Evolutionary conservation across 2,113 vertebrate species (phyloP), one percentile per base, ranked within the genome.

Genomic region (Psittacara wagleri): DNA sequence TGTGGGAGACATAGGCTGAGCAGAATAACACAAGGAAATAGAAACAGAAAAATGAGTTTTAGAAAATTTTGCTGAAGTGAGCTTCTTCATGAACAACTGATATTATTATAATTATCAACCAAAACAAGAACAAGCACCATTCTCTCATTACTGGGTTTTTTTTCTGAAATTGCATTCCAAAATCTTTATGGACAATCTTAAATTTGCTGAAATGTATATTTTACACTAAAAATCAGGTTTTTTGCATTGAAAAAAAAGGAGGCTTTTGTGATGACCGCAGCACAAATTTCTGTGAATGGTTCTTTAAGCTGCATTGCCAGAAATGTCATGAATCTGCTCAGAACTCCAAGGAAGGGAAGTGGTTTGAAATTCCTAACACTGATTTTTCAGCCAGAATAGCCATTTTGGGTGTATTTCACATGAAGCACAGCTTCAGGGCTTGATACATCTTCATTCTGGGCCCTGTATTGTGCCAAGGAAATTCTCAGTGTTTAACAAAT

Each of bases 301-400:
- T 88, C 67, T 96, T 90, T 69, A 92, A 82, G 41, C 69, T 72
- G 17, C 59, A 24, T 76, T 90, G 90, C 92, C 94, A 96, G 95
- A 94, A 94, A 94, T 90, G 88, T 96, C 90, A 91, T 73, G 83
- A 88, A 94, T 90, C 83, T 10, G 4, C 49, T 69, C 72, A 86
- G 92, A 96, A 88, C 90, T 93, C 86, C 37, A 37, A 94, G 57
- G 49, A 94, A 92, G 86, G 86, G 96, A 97, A 97, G 88, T 92
- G 92, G 88, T 93, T 96, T 86, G 70, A 92, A 86, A 93, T 96
- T 96, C 86, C 92, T 93, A 83, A 68, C 44, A 9, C 64, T 86
- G 76, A 23, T 93, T 25, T 93, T 94, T 92, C 76, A 95, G 83
- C 86, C 94, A 93, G 90, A 96, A 95, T 64, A 79, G 92, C 86